A percentile compares a stretch with the other conserved stretches of the same genome.
Conservation (phyloP, 2,797 vertebrate species). For the Poecile montanus region DNA sequence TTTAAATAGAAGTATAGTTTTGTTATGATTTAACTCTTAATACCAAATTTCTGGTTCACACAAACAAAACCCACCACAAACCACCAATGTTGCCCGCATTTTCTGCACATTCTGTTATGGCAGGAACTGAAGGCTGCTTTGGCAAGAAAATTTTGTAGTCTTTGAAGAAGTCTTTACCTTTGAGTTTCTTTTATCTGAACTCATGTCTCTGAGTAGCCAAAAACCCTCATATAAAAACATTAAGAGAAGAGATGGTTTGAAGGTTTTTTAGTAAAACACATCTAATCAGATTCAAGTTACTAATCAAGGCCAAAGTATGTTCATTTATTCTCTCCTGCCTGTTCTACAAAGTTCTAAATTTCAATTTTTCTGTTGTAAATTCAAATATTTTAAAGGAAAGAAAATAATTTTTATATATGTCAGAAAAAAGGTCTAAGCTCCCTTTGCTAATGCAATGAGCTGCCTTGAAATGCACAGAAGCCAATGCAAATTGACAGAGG, state of each 20-base stretch:
- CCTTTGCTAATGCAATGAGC: conserved; percentile 2
- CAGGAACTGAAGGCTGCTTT: not conserved
- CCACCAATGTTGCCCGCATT: not conserved
- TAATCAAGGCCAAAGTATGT: not conserved
- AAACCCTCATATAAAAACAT: not conserved
- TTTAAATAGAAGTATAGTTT: not conserved
- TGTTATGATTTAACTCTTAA: not conserved
- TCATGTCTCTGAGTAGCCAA: not conserved
- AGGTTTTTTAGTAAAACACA: not conserved
- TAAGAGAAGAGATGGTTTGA: not conserved
- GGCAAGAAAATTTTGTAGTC: not conserved
- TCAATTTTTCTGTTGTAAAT: not conserved
- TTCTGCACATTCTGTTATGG: not conserved
- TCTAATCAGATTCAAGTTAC: not conserved
- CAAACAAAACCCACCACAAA: not conserved
- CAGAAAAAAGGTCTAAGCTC: not conserved
- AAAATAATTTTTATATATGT: not conserved
- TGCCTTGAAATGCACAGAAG: conserved; percentile 15
- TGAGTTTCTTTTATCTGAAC: not conserved
- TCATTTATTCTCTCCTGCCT: not conserved
- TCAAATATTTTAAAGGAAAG: not conserved
- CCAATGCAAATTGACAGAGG: conserved; percentile 26
- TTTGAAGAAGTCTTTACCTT: not conserved
- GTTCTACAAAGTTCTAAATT: not conserved
- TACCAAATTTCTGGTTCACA: not conserved